A percentile compares a stretch with the other conserved stretches of the same genome.
Conservation (phyloP, 2,797 vertebrate genomes). For the Harpagifer antarcticus region DNA sequence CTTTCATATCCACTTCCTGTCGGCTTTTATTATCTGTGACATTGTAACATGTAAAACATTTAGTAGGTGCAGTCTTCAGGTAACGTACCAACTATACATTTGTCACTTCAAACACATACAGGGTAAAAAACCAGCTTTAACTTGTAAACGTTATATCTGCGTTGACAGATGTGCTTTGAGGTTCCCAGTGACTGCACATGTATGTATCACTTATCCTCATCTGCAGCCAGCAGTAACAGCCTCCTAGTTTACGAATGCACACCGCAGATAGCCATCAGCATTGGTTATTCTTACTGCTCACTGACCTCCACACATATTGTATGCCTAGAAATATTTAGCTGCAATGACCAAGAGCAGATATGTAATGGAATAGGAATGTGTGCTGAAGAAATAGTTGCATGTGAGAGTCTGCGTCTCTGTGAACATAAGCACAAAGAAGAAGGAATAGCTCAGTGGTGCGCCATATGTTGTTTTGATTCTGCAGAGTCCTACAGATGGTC, state of each 20-base stretch:
- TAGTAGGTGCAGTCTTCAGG: slow-evolving; percentile 2
- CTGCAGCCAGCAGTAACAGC: slow-evolving; percentile 65
- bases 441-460: slow-evolving; percentile 73
- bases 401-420: slow-evolving; percentile 40
- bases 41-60: slow-evolving; percentile 20
- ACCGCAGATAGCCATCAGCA: slow-evolving; percentile 61
- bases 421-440: slow-evolving; percentile 65
- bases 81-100: slow-evolving; percentile 11
- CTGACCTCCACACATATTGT: slow-evolving; percentile 52
- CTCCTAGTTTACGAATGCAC: slow-evolving; percentile 49
- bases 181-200: slow-evolving; percentile 57
- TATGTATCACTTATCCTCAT: slow-evolving; percentile 68
- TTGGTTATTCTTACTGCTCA: slow-evolving; percentile 45
- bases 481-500: slow-evolving; percentile 79
- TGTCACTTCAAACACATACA: slow-evolving; percentile 17
- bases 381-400: slow-evolving; percentile 38
- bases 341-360: slow-evolving; percentile 14
- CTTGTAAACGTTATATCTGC: slow-evolving; percentile 42
- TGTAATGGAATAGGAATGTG: slow-evolving; percentile 36
- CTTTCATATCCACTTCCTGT: slow-evolving; percentile 25
- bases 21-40: slow-evolving; percentile 39
- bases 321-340: slow-evolving; percentile 35
- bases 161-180: slow-evolving; percentile 63
- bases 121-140: slow-evolving; percentile 33
- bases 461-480: slow-evolving; percentile 82